Percentiles rank a stretch among this genome's conserved stretches.
These are phyloP conservation scores for Rhinichthys osculus DNA, from an alignment of 2,797 vertebrate genomes.

Conservation along the genomic window DNA sequence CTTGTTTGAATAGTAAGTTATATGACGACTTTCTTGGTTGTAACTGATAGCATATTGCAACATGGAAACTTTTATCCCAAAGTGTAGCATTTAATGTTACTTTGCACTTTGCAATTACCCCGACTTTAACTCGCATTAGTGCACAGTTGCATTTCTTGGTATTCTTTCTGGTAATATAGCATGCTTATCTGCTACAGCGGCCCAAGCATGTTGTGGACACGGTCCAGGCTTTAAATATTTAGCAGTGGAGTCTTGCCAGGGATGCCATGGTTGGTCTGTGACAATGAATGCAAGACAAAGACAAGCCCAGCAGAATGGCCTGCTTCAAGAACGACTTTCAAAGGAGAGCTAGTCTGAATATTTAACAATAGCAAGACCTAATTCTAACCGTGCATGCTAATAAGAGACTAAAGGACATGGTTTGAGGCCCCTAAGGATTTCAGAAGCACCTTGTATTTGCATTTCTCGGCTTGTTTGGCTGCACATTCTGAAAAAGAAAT, in stretches of 20 bases:
- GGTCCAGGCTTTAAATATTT: constrained; percentile 77
- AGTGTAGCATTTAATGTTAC: neutral
- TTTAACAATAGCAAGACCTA: constrained; percentile 33
- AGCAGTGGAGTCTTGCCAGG: constrained; percentile 67
- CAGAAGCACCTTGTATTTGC: constrained; percentile 55
- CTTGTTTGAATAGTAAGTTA: constrained; percentile 30
- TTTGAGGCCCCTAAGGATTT: constrained; percentile 48
- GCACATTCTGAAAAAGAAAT: constrained; percentile 58
- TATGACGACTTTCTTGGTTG: constrained; percentile 22
- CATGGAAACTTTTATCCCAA: constrained; percentile 34
- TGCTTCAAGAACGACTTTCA: constrained; percentile 49
- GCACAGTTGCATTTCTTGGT: neutral
- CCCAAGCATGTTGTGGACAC: constrained; percentile 62
- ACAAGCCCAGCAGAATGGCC: constrained; percentile 24
- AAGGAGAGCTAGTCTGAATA: constrained; percentile 25
- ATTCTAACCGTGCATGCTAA: constrained; percentile 27
- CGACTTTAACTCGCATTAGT: neutral
- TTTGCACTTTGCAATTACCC: neutral
- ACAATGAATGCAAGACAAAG: constrained; percentile 52
- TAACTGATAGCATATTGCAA: constrained; percentile 39
- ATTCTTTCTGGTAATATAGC: neutral
- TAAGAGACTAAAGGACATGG: neutral
- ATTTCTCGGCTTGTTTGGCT: constrained; percentile 48
- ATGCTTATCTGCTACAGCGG: neutral
- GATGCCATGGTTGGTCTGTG: constrained; percentile 68